These are phyloP conservation scores for Bombus superbus DNA, from an alignment of 1,140 invertebrate species.

Conservation along the genomic window DNA sequence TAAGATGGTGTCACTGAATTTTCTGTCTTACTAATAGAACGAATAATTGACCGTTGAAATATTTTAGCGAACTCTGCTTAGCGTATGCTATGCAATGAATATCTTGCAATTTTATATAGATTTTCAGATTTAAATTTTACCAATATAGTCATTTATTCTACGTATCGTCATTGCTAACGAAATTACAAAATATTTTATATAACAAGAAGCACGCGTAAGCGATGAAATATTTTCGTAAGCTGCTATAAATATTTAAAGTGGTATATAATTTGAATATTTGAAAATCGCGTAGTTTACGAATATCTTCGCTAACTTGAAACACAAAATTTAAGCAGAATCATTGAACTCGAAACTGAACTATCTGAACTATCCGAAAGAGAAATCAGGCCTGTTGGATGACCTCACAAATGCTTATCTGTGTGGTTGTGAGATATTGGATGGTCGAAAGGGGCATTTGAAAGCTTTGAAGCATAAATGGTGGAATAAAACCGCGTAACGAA, in stretches of 20 bases:
- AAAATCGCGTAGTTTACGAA: not conserved
- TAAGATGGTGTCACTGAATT: not conserved
- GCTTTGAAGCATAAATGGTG: not conserved
- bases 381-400: not conserved
- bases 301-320: not conserved
- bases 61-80: not conserved
- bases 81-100: no score
- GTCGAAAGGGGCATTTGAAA: not conserved
- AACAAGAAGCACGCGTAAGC: no score
- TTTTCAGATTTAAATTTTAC: no score
- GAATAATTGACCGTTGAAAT: not conserved
- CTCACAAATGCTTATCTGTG: not conserved
- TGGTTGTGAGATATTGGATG: not conserved
- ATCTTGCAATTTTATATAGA: no score
- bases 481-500: not conserved
- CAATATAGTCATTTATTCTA: no score
- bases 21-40: not conserved
- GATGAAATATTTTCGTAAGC: no score
- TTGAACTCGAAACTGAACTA: not conserved
- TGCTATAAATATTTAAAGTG: no score
- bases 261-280: not conserved
- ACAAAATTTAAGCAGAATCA: not conserved
- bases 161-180: no score
- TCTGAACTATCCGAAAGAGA: not conserved
- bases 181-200: no score